Evolutionary conservation across 2,797 vertebrate genomes (phyloP), one percentile per base, ranked within the genome.

Genomic region (Pogoniulus pusillus): DNA sequence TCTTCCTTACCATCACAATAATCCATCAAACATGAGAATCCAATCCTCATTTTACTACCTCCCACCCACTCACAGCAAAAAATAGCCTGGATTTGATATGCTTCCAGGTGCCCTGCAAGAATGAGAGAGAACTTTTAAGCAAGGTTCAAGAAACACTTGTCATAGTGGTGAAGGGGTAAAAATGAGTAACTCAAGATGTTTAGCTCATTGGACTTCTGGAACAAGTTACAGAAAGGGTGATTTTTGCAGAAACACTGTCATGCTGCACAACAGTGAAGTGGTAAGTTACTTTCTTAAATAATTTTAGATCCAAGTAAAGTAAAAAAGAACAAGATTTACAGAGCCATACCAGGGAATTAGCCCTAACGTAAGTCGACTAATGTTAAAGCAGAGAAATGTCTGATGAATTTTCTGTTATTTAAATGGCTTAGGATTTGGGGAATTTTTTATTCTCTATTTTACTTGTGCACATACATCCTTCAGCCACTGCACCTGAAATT

Each of bases 171-270:
- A 95, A 95, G 71, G 80, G 66, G 57, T 93, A 94, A 93, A 94
- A 94, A 92, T 84, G 35, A 92, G 57, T 95, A 93, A 84, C 45
- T 93, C 71, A 68, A 93, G 71, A 93, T 93, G 45, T 63, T 92
- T 85, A 89, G 20, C 43, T 89, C 57, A 37, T 75, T 87, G 85
- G 26, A 89, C 92, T 93, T 95, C 70, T 78, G 85, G 71, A 93
- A 92, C 72, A 80, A 90, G 86, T 77, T 94, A 80, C 59, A 9
- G 24, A 93, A 91, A 89, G 80, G n/a, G 51, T 65, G 69, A 74
- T 91, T 93, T 93, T 91, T 89, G 75, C 82, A 82, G 84, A 89
- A 90, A 80, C 34, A 68, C 63, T 93, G 65, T 93, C 87, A 91
- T 77, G 58, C 49, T 37, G 84, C 55, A 63, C 82, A 95, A 91